Conservation (phyloP, 2,113 vertebrate species). For the Platysternon megacephalum region DNA sequence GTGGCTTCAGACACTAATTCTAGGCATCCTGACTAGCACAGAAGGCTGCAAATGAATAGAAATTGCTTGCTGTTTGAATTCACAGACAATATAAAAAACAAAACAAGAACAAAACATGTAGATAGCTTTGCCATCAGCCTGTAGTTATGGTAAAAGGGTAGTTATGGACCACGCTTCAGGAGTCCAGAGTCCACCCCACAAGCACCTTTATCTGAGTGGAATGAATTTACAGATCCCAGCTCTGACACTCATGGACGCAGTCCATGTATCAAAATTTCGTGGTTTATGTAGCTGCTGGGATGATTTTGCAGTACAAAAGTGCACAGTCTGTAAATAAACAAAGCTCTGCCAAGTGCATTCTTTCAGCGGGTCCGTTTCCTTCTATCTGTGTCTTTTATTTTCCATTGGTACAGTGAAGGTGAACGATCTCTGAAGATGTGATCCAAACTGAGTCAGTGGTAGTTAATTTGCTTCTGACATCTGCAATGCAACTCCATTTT, state of each 20-base stretch:
- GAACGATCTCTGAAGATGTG: fast-evolving
- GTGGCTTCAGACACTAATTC: neutral
- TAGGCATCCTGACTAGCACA: neutral
- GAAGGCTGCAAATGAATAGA: neutral
- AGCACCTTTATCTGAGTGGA: neutral
- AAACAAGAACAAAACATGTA: neutral
- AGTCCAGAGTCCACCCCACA: neutral
- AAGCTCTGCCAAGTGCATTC: fast-evolving
- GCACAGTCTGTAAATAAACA: neutral
- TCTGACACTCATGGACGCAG: neutral
- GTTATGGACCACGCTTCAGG: no score
- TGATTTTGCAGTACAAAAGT: neutral
- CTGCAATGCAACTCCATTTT: neutral
- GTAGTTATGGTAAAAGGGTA: neutral
- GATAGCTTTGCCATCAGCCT: neutral
- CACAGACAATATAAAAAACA: neutral
- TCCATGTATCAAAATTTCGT: neutral
- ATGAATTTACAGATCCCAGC: fast-evolving
- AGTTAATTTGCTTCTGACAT: neutral
- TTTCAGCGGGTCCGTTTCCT: neutral
- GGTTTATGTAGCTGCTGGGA: neutral
- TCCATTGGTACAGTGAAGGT: neutral
- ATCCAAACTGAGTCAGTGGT: fast-evolving
- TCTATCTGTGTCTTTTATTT: neutral
- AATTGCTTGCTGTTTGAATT: neutral